Evolutionary conservation across 2,113 vertebrate species (phyloP), one percentile per base, ranked within the genome.

Genomic region (Bubalus kerabau): DNA sequence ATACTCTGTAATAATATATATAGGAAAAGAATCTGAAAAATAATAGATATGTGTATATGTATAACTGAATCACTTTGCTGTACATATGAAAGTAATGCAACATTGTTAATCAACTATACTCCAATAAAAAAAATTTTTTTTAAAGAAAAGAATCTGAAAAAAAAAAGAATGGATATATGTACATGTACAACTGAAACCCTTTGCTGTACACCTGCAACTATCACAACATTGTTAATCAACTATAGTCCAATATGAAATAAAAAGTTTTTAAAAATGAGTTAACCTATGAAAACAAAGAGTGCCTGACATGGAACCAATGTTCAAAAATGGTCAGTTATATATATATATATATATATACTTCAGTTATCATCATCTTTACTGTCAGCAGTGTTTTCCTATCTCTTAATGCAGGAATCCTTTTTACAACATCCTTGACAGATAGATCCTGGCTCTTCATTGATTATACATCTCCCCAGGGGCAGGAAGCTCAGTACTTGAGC

Each of bases 351-450:
- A 9, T 48, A 48, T 48, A 48, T 13, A 48, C 48, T 48, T 48
- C 48, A 48, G 48, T 48, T 48, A 28, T 84, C 80, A 67, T 94
- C 32, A 62, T 83, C 87, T 92, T 90, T 93, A 92, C 95, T 52
- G 81, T 94, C 84, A 87, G 19, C 52, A 82, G 57, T 87, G n/a
- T 76, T 90, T 96, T 85, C 52, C 83, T 91, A 62, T 71, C 71
- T 87, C 57, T 96, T 92, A 71, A 97, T 89, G 46, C 40, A 87
- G 78, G 76, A 92, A 90, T 84, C 26, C 14, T 95, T 97, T 97
- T 95, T 80, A 91, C 62, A 92, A 90, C 43, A 52, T 85, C 57
- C 54, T 97, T 96, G 84, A 95, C 30, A 96, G n/a, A 74, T 87
- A 67, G 26, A 85, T 96, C 48, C 48, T 36, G 92, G 92, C n/a